These are phyloP conservation scores for Telmatherina bonti DNA, from an alignment of 2,797 vertebrate genomes.

Conservation along the genomic window DNA sequence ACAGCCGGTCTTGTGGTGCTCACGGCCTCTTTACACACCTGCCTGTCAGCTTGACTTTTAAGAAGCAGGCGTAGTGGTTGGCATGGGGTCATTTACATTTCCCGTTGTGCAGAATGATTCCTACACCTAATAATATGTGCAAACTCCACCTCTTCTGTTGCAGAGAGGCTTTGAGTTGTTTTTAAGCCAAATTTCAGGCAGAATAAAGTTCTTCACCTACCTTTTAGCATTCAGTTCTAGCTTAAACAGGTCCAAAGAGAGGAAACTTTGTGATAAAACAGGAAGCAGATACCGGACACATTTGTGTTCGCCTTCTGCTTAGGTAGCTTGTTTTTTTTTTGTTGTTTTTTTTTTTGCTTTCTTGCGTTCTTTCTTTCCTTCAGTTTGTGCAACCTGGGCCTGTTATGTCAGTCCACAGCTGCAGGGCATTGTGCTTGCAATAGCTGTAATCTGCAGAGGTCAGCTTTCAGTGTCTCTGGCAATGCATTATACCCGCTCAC, in stretches of 20 bases:
- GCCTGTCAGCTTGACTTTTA: background rate
- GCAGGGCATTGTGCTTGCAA: background rate
- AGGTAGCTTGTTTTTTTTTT: background rate
- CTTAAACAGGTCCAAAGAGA: background rate
- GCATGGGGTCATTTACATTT: background rate
- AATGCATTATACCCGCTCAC: background rate
- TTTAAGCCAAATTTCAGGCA: background rate
- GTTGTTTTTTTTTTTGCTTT: background rate
- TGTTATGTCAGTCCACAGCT: constrained; percentile 2
- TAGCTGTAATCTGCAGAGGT: constrained; percentile 1
- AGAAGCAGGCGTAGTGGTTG: background rate
- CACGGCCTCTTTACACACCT: background rate
- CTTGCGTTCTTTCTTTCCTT: background rate
- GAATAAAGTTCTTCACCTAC: background rate
- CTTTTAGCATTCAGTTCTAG: background rate
- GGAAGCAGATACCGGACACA: background rate
- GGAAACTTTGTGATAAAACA: background rate
- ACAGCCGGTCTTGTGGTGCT: background rate
- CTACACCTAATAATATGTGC: background rate
- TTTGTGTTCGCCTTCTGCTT: background rate
- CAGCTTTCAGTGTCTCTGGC: constrained; percentile 4
- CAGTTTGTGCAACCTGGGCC: background rate
- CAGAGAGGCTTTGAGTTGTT: background rate
- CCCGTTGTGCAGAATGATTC: background rate
- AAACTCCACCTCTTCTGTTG: background rate